A percentile compares a stretch with the other conserved stretches of the same genome.
These are phyloP conservation scores for Oenanthe oenanthe DNA, from an alignment of 2,113 vertebrate genomes.

Conservation along the genomic window DNA sequence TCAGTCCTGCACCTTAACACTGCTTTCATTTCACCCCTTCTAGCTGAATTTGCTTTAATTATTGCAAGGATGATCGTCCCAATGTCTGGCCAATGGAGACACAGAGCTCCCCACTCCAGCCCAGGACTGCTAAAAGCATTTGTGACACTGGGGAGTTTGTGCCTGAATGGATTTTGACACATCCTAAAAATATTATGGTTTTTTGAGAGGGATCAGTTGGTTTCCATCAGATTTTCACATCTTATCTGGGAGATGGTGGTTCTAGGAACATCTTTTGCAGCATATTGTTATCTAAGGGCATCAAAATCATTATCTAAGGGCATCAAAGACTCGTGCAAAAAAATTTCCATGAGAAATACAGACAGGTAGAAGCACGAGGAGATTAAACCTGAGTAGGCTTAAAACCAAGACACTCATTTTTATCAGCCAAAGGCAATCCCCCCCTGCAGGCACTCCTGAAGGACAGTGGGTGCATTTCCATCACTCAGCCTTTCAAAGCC, in stretches of 20 bases:
- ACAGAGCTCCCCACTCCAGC: not conserved
- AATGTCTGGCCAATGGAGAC: not conserved
- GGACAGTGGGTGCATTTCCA: constrained; percentile 1
- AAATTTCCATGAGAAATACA: not conserved
- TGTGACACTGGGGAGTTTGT: not conserved
- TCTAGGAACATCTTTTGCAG: not conserved
- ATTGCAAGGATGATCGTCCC: not conserved
- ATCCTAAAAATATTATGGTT: not conserved
- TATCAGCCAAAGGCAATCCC: not conserved
- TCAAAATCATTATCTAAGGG: not conserved
- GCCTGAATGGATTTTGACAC: not conserved
- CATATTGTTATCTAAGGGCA: not conserved
- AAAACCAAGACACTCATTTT: not conserved
- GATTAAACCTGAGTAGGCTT: not conserved
- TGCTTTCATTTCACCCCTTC: not conserved
- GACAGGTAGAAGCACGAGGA: not conserved
- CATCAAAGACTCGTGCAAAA: not conserved
- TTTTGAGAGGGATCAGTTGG: not conserved
- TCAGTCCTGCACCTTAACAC: not conserved
- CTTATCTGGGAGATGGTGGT: not conserved
- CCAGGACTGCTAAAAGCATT: not conserved
- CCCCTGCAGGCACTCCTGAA: not conserved
- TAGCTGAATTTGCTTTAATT: not conserved
- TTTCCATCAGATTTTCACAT: not conserved
- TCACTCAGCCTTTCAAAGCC: not conserved